Base-by-base conservation (phyloP, 2,113 vertebrate species). In the Pangasianodon hypophthalmus region DNA sequence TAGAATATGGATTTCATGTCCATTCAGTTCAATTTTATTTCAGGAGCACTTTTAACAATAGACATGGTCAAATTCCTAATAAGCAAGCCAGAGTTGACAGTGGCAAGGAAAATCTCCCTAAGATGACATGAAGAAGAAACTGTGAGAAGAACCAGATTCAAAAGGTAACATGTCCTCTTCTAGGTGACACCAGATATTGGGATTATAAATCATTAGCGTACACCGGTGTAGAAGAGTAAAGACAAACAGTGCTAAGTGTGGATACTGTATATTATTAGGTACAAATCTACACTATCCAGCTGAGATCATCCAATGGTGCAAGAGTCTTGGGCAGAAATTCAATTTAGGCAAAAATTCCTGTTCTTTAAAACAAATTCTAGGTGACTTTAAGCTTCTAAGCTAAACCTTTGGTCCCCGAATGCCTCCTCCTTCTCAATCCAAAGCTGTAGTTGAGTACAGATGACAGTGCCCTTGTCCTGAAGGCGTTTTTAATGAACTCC, bases 401-500 rank as follows among this genome's bases (percentile, higher is more conserved):
- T 58, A 41, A 58, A 24, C n/a, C 56, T 84, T 62, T 16, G 56
- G 37, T 60, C 9, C 29, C 89, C 24, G 90, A 48, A 50, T 79
- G 37, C 71, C 60, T 13, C 60, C 75, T 79, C n/a, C 52, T 79
- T 80, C 71, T 87, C 60, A 58, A 73, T 84, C 67, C 50, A 29
- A 56, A 83, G 62, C 58, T 77, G 50, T 46, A 50, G 87, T 85
- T 75, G 69, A 86, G 58, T 54, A n/a, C 85, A 87, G 73, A 88
- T 84, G 87, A 90, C 54, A 54, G 60, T 52, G 75, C 71, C 54
- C 67, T 56, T 91, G 88, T 92, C 88, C 91, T 91, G 87, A 48
- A 91, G 91, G 92, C 91, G 54, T 60, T 91, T 89, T 88, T 92
- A 92, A 92, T 91, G 90, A 92, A 91, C 88, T 90, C 91, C 13